A percentile compares a stretch with the other conserved stretches of the same genome.
phyloP scores from a whole-genome alignment of 2,797 vertebrate genomes.

The Pangasius mekongensis region DNA sequence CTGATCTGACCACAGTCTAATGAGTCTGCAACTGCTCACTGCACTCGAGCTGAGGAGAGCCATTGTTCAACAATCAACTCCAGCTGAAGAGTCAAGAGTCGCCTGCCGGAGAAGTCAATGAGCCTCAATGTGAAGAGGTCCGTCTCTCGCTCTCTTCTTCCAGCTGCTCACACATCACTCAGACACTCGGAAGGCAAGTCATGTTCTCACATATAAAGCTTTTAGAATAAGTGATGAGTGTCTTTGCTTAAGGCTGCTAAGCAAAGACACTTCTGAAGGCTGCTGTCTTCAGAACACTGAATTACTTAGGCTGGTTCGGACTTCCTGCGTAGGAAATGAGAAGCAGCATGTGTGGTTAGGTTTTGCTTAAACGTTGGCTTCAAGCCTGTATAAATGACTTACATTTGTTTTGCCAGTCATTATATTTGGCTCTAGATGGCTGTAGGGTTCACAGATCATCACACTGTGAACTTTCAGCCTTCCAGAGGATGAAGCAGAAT shows the following conservation, averaged over 20 bases:
- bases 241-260: conserved; percentile 6
- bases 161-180: conserved; percentile 19
- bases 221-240: conserved; percentile 14
- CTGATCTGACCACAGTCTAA: conserved; percentile 52
- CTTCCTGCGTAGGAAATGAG: conserved; percentile 23
- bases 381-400: background rate
- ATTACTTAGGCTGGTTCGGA: conserved; percentile 15
- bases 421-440: background rate
- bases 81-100: conserved; percentile 42
- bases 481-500: background rate
- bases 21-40: conserved; percentile 40
- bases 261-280: conserved; percentile 8
- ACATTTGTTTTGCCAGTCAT: background rate
- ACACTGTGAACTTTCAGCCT: background rate
- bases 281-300: conserved; percentile 25
- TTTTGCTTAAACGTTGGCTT: conserved; percentile 5
- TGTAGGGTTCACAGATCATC: background rate
- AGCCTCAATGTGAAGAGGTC: conserved; percentile 40
- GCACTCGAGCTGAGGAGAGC: conserved; percentile 39
- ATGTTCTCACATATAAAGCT: background rate
- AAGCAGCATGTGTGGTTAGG: conserved; percentile 18
- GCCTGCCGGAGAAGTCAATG: conserved; percentile 44
- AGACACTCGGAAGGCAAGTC: conserved; percentile 1
- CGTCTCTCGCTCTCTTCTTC: conserved; percentile 5
- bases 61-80: conserved; percentile 50